phyloP scores from a whole-genome alignment of 2,888 invertebrate genomes.

The Tipula vernalis region DNA sequence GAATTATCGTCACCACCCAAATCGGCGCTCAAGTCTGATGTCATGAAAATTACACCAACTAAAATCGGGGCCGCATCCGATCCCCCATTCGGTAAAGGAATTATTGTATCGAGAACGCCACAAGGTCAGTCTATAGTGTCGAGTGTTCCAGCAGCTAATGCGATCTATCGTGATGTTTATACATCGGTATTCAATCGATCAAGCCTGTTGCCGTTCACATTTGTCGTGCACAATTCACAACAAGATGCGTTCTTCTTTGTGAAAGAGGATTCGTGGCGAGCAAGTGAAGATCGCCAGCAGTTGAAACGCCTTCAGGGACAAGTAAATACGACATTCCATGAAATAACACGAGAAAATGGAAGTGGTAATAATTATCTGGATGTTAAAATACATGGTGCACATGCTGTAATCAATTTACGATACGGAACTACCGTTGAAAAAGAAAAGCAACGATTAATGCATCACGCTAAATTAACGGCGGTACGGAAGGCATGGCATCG shows the following conservation, averaged over 20 bases:
- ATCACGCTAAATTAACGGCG: conserved; percentile 79
- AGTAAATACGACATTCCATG: conserved; percentile 85
- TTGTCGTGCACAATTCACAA: conserved; percentile 75
- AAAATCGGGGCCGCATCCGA: conserved; percentile 74
- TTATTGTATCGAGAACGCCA: conserved; percentile 66
- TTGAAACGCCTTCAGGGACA: conserved; percentile 80
- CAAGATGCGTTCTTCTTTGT: conserved; percentile 91
- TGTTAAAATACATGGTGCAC: conserved; percentile 81
- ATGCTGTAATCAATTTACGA: conserved; percentile 84
- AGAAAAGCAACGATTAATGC: conserved; percentile 76
- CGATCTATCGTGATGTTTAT: conserved; percentile 83
- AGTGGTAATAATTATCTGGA: conserved; percentile 67
- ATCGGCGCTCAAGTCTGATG: conserved; percentile 67
- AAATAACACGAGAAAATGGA: conserved; percentile 54
- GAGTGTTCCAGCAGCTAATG: conserved; percentile 79
- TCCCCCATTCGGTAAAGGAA: conserved; percentile 78
- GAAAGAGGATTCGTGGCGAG: conserved; percentile 82
- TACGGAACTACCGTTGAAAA: conserved; percentile 87
- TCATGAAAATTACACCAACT: conserved; percentile 58
- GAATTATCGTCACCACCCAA: conserved; percentile 65
- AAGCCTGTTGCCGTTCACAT: conserved; percentile 73
- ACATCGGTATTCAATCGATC: conserved; percentile 87
- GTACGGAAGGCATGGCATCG: conserved; percentile 87
- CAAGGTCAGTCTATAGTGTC: conserved; percentile 72
- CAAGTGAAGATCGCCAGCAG: conserved; percentile 78